These are phyloP conservation scores for Xanthostigma xanthostigma DNA, from an alignment of 2,888 invertebrate genomes.

Conservation along the genomic window DNA sequence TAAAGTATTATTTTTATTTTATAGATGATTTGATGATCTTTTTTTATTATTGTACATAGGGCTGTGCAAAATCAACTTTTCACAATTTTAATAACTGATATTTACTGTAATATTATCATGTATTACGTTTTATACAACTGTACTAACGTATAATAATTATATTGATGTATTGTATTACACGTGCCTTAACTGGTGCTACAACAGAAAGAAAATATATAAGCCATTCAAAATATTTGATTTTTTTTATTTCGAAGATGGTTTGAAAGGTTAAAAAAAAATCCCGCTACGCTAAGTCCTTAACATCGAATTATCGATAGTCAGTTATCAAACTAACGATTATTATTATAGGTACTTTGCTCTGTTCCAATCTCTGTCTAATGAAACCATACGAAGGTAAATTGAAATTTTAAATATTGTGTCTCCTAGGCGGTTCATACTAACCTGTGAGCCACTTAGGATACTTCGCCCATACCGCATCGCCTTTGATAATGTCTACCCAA, in stretches of 20 bases:
- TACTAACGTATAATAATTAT: not conserved
- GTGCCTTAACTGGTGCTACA: not conserved
- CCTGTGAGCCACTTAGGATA: too few relatives aligned
- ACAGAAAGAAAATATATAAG: not conserved
- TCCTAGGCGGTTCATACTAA: too few relatives aligned
- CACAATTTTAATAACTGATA: not conserved
- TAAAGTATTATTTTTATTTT: slow-evolving; percentile 1
- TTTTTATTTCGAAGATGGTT: not conserved
- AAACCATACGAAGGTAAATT: too few relatives aligned
- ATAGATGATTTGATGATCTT: not conserved
- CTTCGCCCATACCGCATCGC: too few relatives aligned
- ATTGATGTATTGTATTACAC: not conserved
- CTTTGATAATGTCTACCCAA: too few relatives aligned
- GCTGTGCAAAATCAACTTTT: not conserved
- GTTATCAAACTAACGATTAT: too few relatives aligned
- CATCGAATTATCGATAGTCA: too few relatives aligned
- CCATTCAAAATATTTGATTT: not conserved
- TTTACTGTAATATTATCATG: not conserved
- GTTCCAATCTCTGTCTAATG: too few relatives aligned
- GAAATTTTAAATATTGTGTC: too few relatives aligned
- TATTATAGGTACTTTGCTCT: too few relatives aligned
- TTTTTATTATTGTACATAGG: not conserved
- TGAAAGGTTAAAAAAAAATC: not conserved
- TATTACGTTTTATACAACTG: not conserved
- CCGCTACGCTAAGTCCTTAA: not conserved